Evolutionary conservation across 2,113 vertebrate genomes (phyloP), one percentile per base, ranked within the genome.

Genomic region (Chaetura pelagica): DNA sequence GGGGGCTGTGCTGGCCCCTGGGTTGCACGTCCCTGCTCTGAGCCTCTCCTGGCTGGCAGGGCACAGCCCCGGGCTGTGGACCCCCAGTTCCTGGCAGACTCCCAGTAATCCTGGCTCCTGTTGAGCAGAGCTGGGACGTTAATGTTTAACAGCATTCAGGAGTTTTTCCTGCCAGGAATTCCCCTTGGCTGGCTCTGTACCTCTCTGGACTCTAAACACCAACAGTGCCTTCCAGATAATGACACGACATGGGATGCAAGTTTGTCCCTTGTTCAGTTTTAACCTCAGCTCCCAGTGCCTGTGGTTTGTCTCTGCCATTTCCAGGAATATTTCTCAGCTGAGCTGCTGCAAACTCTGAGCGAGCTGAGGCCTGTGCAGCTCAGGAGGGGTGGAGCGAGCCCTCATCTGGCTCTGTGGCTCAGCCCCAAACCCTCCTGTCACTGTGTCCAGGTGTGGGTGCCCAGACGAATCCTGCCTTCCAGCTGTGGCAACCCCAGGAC

Each of bases 401-500:
- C 11, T 57, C 40, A 4, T 18, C 40, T 75, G 1, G 8, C 38
- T 46, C 35, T 10, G 0, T 58, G 0, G 0, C 72, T 87, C 81
- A 66, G 32, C 23, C 24, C 58, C 42, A 40, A 51, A 8, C 32
- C 24, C 34, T 46, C 26, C 72, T 73, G 54, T 88, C 7, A 3
- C 57, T 80, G 29, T 71, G 23, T 71, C 21, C 89, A 94, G 84
- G 9, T 83, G 22, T 4, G 1, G 17, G 0, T 35, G 19, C 64
- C 61, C 46, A 49, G 59, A 2, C 0, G 0, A 2, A 0, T 11
- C 3, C 0, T 21, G 0, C 0, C 34, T 64, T 90, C 5, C 0
- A 6, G 24, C 13, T 95, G 77, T 7, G 3, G 2, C 96, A 97
- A 84, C 79, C 94, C 12, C 38, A 81, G 21, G 0, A 0, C 5